These are phyloP conservation scores for Hypena proboscidalis DNA, from an alignment of 2,888 invertebrate species.

Conservation along the genomic window DNA sequence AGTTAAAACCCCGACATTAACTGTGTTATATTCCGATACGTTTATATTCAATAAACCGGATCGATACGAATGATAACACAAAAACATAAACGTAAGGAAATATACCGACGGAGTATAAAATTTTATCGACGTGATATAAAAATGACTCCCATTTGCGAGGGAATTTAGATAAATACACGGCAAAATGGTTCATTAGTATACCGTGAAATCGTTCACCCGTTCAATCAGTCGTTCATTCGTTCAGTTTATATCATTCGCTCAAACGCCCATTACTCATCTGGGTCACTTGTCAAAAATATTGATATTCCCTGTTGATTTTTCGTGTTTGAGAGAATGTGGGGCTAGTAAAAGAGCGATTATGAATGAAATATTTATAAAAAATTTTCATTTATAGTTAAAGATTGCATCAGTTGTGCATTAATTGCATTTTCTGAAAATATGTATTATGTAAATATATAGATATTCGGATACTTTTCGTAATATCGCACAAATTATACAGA, in stretches of 20 bases:
- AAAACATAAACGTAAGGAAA: constrained; percentile 6
- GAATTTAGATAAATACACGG: constrained; percentile 31
- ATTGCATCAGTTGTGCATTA: too few species aligned
- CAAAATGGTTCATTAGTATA: constrained; percentile 29
- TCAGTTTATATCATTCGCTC: constrained; percentile 27
- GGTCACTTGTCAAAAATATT: constrained; percentile 41
- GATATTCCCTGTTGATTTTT: constrained; percentile 42
- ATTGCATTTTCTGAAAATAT: too few species aligned
- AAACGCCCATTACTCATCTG: constrained; percentile 36
- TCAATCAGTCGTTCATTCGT: constrained; percentile 16
- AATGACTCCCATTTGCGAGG: constrained; percentile 26
- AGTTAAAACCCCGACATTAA: too few species aligned
- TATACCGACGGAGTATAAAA: constrained; percentile 7
- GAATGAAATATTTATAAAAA: too few species aligned
- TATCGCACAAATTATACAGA: too few species aligned
- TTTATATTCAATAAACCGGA: too few species aligned
- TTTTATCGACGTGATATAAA: constrained; percentile 26
- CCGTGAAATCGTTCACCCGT: constrained; percentile 17
- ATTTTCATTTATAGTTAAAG: too few species aligned
- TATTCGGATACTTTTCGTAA: too few species aligned
- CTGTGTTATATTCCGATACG: too few species aligned
- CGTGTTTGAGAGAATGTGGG: constrained; percentile 26
- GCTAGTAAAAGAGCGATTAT: constrained; percentile 6
- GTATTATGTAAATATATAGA: too few species aligned
- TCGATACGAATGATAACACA: background rate